phyloP scores from a whole-genome alignment of 2,888 invertebrate genomes.

The Mythimna vitellina region DNA sequence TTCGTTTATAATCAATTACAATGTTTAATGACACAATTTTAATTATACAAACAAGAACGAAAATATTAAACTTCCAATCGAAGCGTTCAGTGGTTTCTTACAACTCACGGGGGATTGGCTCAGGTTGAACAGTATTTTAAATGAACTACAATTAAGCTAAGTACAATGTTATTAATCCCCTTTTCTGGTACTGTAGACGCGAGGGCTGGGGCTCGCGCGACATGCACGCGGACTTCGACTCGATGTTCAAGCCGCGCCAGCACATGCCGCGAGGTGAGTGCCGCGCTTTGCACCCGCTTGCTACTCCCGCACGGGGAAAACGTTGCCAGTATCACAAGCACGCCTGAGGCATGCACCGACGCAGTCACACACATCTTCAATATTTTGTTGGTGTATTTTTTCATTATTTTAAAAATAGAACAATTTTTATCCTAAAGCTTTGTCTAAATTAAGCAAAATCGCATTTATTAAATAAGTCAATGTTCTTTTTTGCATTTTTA shows the following conservation, averaged over 20 bases:
- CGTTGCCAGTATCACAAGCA: conserved; percentile 80
- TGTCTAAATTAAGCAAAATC: conserved; percentile 10
- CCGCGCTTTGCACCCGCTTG: conserved; percentile 70
- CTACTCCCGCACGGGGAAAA: conserved; percentile 77
- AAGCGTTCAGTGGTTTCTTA: not conserved
- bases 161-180: not conserved
- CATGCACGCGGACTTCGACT: conserved; percentile 93
- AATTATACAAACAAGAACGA: not conserved
- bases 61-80: not conserved
- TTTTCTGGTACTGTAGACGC: conserved; percentile 74
- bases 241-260: conserved; percentile 91
- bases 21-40: too few relatives aligned
- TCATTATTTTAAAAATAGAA: conserved; percentile 13
- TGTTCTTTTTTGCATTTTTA: conserved; percentile 2
- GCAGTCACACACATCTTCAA: conserved; percentile 24
- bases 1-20: not conserved
- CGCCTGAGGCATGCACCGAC: conserved; percentile 55
- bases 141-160: not conserved
- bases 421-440: conserved; percentile 1
- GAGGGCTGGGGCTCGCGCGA: conserved; percentile 92
- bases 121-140: not conserved
- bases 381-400: conserved; percentile 3
- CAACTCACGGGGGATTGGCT: not conserved
- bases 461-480: conserved; percentile 1
- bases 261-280: conserved; percentile 93